These are phyloP conservation scores for Desmodus rotundus DNA, from an alignment of 2,113 vertebrate species.

Conservation along the genomic window DNA sequence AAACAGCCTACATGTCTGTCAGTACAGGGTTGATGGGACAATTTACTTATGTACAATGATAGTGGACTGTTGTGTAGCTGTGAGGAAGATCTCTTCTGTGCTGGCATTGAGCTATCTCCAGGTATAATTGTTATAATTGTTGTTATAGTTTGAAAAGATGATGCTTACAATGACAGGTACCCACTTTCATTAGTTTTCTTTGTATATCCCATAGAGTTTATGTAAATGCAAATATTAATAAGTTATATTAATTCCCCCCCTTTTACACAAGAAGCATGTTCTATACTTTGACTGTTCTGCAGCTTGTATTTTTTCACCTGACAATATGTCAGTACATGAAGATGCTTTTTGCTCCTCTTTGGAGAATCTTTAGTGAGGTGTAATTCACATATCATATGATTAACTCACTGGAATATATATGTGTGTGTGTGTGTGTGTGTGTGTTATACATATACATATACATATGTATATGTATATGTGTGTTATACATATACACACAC, in stretches of 20 bases:
- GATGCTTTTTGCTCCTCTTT: background rate
- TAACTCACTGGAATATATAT: background rate
- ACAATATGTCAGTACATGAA: background rate
- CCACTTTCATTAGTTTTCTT: background rate
- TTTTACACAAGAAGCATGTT: background rate
- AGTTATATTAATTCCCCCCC: background rate
- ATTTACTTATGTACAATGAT: background rate
- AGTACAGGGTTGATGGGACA: background rate
- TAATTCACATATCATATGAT: background rate
- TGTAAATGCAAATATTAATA: background rate
- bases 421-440: too few relatives aligned
- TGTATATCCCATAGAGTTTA: background rate
- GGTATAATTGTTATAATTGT: background rate
- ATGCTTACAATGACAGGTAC: background rate
- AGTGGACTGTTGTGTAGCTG: too few relatives aligned
- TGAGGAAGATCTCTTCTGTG: background rate
- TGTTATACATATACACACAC: too few relatives aligned
- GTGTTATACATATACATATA: too few relatives aligned
- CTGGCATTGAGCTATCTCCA: background rate
- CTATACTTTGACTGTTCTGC: background rate
- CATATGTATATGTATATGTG: too few relatives aligned
- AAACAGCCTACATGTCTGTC: background rate
- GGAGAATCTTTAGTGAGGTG: background rate
- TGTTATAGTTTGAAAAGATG: background rate
- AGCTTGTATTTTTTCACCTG: background rate